Evolutionary conservation across 2,888 invertebrate genomes (phyloP).

Genomic region (Thereva nobilitata): DNA sequence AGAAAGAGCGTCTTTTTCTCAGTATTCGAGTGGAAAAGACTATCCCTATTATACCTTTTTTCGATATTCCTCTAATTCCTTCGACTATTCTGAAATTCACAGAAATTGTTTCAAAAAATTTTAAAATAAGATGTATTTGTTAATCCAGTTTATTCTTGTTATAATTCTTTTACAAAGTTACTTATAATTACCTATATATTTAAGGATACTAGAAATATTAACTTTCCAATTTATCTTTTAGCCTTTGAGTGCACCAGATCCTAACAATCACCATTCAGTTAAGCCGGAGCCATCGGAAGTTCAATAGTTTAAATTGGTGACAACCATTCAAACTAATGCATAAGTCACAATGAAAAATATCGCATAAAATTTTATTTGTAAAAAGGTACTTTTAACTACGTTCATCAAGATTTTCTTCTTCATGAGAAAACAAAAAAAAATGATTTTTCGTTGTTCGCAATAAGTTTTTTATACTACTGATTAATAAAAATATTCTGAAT

Average conservation of each 20-base stretch:
- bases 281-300: slow-evolving; percentile 84
- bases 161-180: no score
- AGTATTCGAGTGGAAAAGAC: no score
- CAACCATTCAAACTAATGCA: slow-evolving; percentile 30
- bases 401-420: slow-evolving; percentile 24
- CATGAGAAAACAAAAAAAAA: neutral
- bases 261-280: slow-evolving; percentile 77
- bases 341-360: slow-evolving; percentile 35
- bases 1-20: no score
- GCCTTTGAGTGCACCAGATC: slow-evolving; percentile 82
- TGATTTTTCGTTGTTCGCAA: slow-evolving; percentile 25
- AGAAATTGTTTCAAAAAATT: no score
- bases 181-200: no score
- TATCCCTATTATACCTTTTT: no score
- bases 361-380: slow-evolving; percentile 35
- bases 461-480: slow-evolving; percentile 23
- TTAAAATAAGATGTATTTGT: no score
- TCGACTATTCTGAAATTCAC: no score
- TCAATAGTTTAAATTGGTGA: slow-evolving; percentile 63
- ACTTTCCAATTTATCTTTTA: slow-evolving; percentile 57
- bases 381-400: slow-evolving; percentile 30
- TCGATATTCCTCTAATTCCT: no score
- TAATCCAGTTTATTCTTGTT: no score
- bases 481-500: slow-evolving; percentile 23
- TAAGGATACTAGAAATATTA: neutral